Evolutionary conservation across 2,888 invertebrate genomes (phyloP).

Genomic region (Callosobruchus maculatus): DNA sequence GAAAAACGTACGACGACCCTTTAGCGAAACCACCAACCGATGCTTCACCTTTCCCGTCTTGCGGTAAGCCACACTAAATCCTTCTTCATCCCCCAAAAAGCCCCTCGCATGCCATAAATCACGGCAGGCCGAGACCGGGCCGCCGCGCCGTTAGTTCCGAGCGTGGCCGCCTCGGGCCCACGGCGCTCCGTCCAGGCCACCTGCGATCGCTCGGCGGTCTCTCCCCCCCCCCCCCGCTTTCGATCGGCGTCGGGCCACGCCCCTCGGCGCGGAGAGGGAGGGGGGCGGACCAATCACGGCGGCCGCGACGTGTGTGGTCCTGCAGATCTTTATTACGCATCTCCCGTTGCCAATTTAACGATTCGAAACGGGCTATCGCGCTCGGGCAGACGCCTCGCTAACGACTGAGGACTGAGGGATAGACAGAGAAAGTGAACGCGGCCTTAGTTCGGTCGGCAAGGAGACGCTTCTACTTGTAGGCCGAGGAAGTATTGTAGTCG

Average conservation of each 20-base stretch:
- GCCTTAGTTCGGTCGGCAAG: not conserved
- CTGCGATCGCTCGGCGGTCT: not conserved
- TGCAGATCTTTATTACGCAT: conserved; percentile 49
- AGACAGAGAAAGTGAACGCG: not conserved
- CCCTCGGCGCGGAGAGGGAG: conserved; percentile 30
- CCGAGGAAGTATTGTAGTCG: too few species aligned
- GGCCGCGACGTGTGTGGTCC: conserved; percentile 51
- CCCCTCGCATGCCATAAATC: not conserved
- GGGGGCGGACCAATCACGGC: conserved; percentile 47
- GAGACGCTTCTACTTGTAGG: not conserved
- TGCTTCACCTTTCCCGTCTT: not conserved
- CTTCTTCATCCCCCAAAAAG: not conserved
- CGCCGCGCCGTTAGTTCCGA: not conserved
- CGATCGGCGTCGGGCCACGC: too few species aligned
- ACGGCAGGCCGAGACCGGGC: too few species aligned
- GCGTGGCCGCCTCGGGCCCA: not conserved
- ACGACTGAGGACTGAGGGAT: not conserved
- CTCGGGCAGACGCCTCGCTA: not conserved
- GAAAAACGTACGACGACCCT: not conserved
- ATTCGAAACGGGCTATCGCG: conserved; percentile 38
- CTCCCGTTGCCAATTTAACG: conserved; percentile 48
- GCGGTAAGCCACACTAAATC: not conserved
- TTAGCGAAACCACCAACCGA: not conserved
- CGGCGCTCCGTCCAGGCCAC: not conserved
- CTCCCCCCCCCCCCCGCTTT: not conserved